These are phyloP conservation scores for Beroe forskalii DNA, from an alignment of 37 sponge, comb jelly and placozoan species.

Conservation along the genomic window DNA sequence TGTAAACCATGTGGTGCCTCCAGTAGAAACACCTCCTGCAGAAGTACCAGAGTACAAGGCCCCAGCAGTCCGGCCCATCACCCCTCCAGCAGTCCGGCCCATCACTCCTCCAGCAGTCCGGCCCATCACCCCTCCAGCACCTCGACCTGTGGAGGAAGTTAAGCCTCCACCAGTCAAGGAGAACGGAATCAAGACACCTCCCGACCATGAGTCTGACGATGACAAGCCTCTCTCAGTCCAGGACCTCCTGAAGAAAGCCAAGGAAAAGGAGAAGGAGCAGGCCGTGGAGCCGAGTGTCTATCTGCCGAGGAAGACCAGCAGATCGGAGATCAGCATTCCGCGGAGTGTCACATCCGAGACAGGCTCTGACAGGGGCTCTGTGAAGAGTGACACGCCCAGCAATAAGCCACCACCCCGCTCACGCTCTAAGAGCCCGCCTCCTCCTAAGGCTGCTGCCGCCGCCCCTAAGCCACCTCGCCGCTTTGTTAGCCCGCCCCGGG, in stretches of 20 bases:
- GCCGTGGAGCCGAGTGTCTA: too few species aligned
- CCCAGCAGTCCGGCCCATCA: not conserved
- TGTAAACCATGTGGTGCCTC: too few species aligned
- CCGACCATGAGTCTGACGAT: not conserved
- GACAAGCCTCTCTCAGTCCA: slow-evolving; percentile 1
- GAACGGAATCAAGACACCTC: too few species aligned
- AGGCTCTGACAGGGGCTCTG: slow-evolving; percentile 4
- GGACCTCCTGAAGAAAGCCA: not conserved
- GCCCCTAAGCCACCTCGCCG: too few species aligned
- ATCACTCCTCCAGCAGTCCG: not conserved
- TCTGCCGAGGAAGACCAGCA: slow-evolving; percentile 1
- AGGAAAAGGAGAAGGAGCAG: slow-evolving; percentile 15
- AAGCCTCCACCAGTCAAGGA: not conserved
- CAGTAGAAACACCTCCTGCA: too few species aligned
- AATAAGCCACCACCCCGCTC: not conserved
- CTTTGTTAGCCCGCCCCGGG: not conserved
- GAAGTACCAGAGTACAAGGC: too few species aligned
- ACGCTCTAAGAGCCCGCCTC: not conserved
- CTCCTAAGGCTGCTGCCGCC: too few species aligned
- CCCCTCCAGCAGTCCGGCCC: not conserved
- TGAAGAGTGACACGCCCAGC: not conserved
- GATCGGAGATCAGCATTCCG: not conserved
- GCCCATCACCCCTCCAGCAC: not conserved
- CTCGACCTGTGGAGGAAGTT: not conserved
- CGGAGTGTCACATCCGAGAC: not conserved